Base-by-base conservation (phyloP, 2,888 invertebrate genomes). In the Tiphia femorata region DNA sequence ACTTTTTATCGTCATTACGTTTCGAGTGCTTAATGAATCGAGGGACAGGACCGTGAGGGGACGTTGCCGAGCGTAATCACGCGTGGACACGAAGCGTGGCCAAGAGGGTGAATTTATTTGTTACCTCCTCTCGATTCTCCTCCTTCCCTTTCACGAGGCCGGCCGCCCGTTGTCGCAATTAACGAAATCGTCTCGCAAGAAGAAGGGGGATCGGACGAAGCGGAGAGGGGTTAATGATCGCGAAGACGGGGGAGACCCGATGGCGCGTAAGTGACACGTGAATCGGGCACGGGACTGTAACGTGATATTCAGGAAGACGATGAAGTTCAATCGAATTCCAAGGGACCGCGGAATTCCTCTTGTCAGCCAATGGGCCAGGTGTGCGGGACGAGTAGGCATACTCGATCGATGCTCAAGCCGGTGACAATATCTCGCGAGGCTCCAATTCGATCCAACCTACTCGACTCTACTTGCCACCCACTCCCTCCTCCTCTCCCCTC, bases 361-460 rank as follows among this genome's bases (percentile, higher is more conserved):
- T 19, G 23, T n/a, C 41, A 4, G 27, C 27, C 41, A 12, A 42
- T 40, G n/a, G 8, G 41, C 19, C 5, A 35, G 16, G 49, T 52
- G 33, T 38, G 56, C 44, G n/a, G 53, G 51, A 46, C 38, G 44
- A 47, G 35, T 51, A 55, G 43, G 16, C 49, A 43, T 30, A 46
- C 37, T 43, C 38, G 23, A 37, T 29, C 70, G 62, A 58, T 64
- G 62, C 64, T 72, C 67, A 66, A 67, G 63, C 57, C 64, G 52
- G 64, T 66, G 66, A 70, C 67, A 73, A 73, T 72, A 73, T 77
- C 67, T 67, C 57, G 58, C 66, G 64, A 68, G 62, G n/a, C 64
- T 70, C 63, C 63, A 67, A 66, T 73, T 58, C 63, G 53, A 58
- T 56, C 58, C 42, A 60, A 57, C 53, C 53, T 63, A 54, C 43